Conservation (phyloP, 2,888 invertebrate species). For the Galerucella nymphaeae region DNA sequence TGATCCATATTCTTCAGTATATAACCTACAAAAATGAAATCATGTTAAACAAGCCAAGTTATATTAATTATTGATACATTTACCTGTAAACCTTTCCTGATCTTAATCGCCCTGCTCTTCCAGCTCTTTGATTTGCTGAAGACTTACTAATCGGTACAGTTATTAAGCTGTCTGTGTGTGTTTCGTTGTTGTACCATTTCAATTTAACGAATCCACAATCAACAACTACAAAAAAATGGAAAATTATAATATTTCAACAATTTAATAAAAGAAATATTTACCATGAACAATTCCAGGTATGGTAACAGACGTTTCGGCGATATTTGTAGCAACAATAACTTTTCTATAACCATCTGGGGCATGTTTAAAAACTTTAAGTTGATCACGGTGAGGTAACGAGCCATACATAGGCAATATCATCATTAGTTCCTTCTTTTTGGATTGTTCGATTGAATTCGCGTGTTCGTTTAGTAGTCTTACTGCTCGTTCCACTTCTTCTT, state of each 20-base stretch:
- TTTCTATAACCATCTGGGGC: slow-evolving; percentile 82
- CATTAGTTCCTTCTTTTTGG: slow-evolving; percentile 68
- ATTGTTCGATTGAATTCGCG: slow-evolving; percentile 68
- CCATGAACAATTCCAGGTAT: slow-evolving; percentile 93
- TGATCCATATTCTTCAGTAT: slow-evolving; percentile 80
- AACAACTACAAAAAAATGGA: slow-evolving; percentile 74
- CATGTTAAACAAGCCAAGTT: neutral
- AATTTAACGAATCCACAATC: slow-evolving; percentile 97
- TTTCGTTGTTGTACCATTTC: slow-evolving; percentile 86
- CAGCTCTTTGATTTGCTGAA: slow-evolving; percentile 92
- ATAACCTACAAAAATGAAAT: slow-evolving; percentile 69
- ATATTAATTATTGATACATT: neutral
- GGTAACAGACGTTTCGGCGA: slow-evolving; percentile 97
- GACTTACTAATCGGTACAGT: slow-evolving; percentile 87
- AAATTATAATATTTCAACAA: neutral
- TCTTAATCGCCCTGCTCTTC: slow-evolving; percentile 87
- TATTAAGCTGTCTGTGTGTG: slow-evolving; percentile 86
- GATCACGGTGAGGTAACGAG: slow-evolving; percentile 82
- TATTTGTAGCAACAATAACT: slow-evolving; percentile 93
- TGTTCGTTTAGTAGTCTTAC: slow-evolving; percentile 74
- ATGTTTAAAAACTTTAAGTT: slow-evolving; percentile 83
- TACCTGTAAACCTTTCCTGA: slow-evolving; percentile 87
- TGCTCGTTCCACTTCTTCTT: slow-evolving; percentile 91
- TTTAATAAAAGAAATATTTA: slow-evolving; percentile 58
- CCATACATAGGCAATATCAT: slow-evolving; percentile 92